Evolutionary conservation across 2,888 invertebrate species (phyloP).

Genomic region (Teleogryllus oceanicus): DNA sequence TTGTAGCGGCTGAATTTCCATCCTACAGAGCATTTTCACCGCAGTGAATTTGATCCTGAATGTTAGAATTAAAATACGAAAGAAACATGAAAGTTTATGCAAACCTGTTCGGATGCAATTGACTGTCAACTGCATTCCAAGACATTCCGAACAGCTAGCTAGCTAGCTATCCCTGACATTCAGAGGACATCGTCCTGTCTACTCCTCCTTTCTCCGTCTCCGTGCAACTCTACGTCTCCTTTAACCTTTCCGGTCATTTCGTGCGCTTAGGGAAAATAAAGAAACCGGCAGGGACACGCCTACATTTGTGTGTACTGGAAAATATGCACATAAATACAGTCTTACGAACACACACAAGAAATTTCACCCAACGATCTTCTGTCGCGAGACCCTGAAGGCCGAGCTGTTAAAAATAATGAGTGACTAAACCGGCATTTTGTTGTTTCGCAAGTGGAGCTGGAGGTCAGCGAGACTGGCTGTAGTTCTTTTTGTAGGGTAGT

Average conservation of each 20-base stretch:
- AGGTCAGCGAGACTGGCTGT: neutral
- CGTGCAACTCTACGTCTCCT: neutral
- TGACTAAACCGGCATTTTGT: slow-evolving; percentile 1
- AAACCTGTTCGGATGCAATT: too few relatives aligned
- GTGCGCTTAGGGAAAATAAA: neutral
- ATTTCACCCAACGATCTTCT: neutral
- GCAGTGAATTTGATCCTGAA: too few relatives aligned
- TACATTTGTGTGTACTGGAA: neutral
- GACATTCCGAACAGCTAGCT: too few relatives aligned
- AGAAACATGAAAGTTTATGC: too few relatives aligned
- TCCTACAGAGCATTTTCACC: too few relatives aligned
- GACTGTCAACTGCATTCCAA: too few relatives aligned
- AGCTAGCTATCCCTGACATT: too few relatives aligned
- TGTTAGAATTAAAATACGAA: too few relatives aligned
- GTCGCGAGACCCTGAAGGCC: neutral
- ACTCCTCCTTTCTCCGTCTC: neutral
- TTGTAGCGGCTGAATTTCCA: too few relatives aligned
- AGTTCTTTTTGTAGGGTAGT: neutral
- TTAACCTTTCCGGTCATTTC: slow-evolving; percentile 10
- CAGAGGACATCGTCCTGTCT: too few relatives aligned
- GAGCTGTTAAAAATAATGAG: neutral
- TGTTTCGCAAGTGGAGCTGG: slow-evolving; percentile 9
- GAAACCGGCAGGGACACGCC: neutral
- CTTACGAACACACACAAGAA: neutral
- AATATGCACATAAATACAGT: neutral